These are phyloP conservation scores for Archivesica marissinica DNA, from an alignment of 1,140 invertebrate species.

Conservation along the genomic window DNA sequence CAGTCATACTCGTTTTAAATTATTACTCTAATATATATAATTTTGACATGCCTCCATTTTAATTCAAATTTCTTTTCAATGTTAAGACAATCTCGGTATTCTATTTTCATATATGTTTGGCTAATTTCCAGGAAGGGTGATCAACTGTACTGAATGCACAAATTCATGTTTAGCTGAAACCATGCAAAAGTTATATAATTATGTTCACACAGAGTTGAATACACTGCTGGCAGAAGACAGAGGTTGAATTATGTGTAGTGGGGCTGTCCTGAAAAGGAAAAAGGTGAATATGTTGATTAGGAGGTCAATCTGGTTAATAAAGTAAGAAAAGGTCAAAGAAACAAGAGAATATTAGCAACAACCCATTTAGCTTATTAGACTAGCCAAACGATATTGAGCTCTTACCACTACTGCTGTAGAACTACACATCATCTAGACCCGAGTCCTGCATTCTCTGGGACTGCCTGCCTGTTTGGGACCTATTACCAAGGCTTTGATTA, in stretches of 20 bases:
- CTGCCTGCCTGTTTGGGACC: not conserved
- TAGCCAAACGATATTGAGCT: constrained; percentile 5
- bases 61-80: no score
- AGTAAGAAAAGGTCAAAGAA: not conserved
- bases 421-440: constrained; percentile 46
- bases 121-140: no score
- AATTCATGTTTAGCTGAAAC: not conserved
- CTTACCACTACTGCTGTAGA: constrained; percentile 26
- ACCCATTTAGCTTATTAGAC: constrained; percentile 20
- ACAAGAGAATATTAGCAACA: constrained; percentile 3
- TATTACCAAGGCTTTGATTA: not conserved
- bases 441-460: constrained; percentile 43
- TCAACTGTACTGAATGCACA: no score
- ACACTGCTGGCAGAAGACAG: not conserved
- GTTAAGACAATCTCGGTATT: no score
- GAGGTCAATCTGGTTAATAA: not conserved
- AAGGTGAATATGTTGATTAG: not conserved
- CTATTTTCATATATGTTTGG: no score
- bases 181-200: not conserved
- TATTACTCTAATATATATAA: no score
- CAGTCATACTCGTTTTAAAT: no score
- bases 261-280: not conserved
- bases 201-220: not conserved
- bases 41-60: no score
- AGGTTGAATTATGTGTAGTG: not conserved